Conservation (phyloP, 2,888 invertebrate species). For the Spisula solida region DNA sequence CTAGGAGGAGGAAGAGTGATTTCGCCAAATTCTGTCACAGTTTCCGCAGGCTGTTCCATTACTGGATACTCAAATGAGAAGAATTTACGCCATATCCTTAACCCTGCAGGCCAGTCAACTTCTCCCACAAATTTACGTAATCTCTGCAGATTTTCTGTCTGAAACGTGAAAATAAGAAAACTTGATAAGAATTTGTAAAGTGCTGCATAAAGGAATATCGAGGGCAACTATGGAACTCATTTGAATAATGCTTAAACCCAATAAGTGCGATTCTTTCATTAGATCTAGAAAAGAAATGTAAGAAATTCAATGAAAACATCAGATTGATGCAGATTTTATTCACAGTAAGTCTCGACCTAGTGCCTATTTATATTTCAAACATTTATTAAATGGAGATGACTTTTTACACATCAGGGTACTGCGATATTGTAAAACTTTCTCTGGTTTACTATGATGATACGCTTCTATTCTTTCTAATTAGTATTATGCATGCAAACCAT, state of each 20-base stretch:
- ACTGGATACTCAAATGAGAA: constrained; percentile 80
- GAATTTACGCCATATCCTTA: constrained; percentile 85
- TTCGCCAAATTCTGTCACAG: constrained; percentile 73
- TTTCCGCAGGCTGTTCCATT: constrained; percentile 72
- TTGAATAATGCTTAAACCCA: background rate
- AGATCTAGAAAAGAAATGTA: too few species aligned
- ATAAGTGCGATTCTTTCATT: too few species aligned
- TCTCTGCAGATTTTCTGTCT: constrained; percentile 83
- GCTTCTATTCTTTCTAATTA: too few species aligned
- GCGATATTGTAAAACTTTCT: too few species aligned
- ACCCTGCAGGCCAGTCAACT: constrained; percentile 86
- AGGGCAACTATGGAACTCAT: background rate
- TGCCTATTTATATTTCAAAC: too few species aligned
- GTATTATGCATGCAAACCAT: too few species aligned
- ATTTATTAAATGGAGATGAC: too few species aligned
- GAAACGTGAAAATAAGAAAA: background rate
- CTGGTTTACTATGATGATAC: too few species aligned
- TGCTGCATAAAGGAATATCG: background rate
- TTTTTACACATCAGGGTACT: too few species aligned
- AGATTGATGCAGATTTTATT: too few species aligned
- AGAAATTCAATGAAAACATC: too few species aligned
- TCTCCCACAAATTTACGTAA: constrained; percentile 81
- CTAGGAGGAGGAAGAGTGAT: constrained; percentile 56
- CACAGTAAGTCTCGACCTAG: too few species aligned
- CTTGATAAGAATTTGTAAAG: background rate